phyloP scores from a whole-genome alignment of 1,140 invertebrate species.

The Scaptomyza montana region DNA sequence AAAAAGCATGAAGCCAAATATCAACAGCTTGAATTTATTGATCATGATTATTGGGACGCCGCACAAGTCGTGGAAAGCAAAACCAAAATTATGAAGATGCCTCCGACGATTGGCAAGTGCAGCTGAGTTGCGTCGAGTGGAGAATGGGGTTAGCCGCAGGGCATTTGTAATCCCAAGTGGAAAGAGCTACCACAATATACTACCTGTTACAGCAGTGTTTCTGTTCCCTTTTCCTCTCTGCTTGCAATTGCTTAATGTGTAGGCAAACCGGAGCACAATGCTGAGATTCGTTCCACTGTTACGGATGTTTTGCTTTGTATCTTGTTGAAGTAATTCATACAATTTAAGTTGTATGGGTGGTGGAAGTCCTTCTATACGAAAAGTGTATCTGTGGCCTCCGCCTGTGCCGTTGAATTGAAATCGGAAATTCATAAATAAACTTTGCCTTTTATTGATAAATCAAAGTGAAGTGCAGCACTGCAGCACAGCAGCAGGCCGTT shows the following conservation, averaged over 20 bases:
- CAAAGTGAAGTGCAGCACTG: slow-evolving; percentile 63
- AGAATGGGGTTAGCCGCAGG: slow-evolving; percentile 11
- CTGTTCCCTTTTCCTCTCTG: neutral
- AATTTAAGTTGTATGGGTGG: slow-evolving; percentile 54
- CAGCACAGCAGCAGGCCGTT: slow-evolving; percentile 43
- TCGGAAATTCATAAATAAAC: slow-evolving; percentile 77
- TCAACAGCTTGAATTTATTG: slow-evolving; percentile 68
- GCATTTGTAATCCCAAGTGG: slow-evolving; percentile 6
- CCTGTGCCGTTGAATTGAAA: slow-evolving; percentile 51
- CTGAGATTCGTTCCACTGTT: neutral
- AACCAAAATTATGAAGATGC: slow-evolving; percentile 43
- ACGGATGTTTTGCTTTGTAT: neutral
- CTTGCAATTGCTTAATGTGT: neutral
- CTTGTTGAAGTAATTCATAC: slow-evolving; percentile 60
- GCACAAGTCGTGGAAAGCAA: slow-evolving; percentile 64
- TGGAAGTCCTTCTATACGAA: slow-evolving; percentile 9
- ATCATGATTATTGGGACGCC: slow-evolving; percentile 73
- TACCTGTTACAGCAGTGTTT: slow-evolving; percentile 34
- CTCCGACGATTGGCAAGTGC: slow-evolving; percentile 54
- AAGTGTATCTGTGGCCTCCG: slow-evolving; percentile 24
- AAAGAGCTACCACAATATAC: slow-evolving; percentile 40
- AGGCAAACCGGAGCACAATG: slow-evolving; percentile 24
- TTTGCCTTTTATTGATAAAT: slow-evolving; percentile 73
- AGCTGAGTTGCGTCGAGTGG: neutral
- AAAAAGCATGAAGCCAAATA: slow-evolving; percentile 32